Evolutionary conservation across 2,113 vertebrate species (phyloP).

Genomic region (Eleginops maclovinus): DNA sequence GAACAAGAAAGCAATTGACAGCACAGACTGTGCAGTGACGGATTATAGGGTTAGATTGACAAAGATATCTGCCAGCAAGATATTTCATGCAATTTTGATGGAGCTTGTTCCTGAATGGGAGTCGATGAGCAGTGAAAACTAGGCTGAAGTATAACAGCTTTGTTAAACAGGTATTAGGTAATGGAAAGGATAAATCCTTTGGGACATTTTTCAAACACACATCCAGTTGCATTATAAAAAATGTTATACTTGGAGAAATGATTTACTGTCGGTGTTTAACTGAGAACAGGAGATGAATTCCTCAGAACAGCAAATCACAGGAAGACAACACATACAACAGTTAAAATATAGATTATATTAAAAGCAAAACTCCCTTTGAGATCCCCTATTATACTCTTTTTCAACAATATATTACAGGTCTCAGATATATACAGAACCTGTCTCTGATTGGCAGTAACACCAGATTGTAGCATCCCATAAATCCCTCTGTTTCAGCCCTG

Average conservation of each 20-base stretch:
- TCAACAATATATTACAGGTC: too few species aligned
- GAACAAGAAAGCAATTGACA: slow-evolving; percentile 42
- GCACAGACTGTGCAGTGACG: slow-evolving; percentile 42
- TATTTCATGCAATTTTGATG: slow-evolving; percentile 59
- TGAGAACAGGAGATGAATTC: too few species aligned
- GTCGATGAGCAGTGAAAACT: slow-evolving; percentile 3
- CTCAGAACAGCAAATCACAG: too few species aligned
- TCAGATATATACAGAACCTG: too few species aligned
- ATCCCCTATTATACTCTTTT: too few species aligned
- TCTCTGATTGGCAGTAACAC: too few species aligned
- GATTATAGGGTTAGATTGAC: slow-evolving; percentile 47
- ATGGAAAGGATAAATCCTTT: slow-evolving; percentile 7
- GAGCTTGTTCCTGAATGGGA: slow-evolving; percentile 14
- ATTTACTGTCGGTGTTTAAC: too few species aligned
- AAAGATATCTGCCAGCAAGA: slow-evolving; percentile 46
- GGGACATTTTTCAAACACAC: background rate
- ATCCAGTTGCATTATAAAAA: slow-evolving; percentile 5
- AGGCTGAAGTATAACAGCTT: slow-evolving; percentile 25
- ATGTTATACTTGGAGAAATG: background rate
- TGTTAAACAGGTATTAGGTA: slow-evolving; percentile 7
- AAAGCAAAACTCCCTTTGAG: too few species aligned
- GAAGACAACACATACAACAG: too few species aligned
- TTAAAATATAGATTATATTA: too few species aligned
- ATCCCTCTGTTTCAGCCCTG: too few species aligned
- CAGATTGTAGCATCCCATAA: too few species aligned